These are phyloP conservation scores for Brachionus rotundiformis DNA, from an alignment of 1,140 invertebrate genomes.

Conservation along the genomic window DNA sequence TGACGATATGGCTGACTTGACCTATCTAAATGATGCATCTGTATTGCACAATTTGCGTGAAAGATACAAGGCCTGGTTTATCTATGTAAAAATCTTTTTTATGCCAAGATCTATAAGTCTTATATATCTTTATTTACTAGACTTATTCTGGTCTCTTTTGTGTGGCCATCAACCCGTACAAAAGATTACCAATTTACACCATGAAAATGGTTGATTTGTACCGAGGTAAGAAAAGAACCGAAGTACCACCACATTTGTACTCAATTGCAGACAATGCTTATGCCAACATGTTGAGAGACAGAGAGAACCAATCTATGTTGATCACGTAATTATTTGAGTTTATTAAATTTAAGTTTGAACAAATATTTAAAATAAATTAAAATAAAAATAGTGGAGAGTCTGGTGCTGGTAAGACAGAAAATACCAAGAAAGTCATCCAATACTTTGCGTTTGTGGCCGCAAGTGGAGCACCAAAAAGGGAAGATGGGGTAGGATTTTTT, in stretches of 20 bases:
- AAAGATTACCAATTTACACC: constrained; percentile 98
- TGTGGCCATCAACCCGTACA: constrained; percentile 99
- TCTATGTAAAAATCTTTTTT: constrained; percentile 99
- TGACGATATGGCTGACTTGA: constrained; percentile 99
- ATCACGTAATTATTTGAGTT: constrained; percentile 68
- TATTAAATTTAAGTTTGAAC: not conserved
- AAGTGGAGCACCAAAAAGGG: constrained; percentile 55
- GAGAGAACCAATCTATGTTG: constrained; percentile 57
- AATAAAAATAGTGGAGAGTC: constrained; percentile 71
- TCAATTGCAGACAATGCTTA: constrained; percentile 99
- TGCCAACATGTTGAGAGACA: constrained; percentile 85
- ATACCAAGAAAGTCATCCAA: constrained; percentile 72
- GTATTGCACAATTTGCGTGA: constrained; percentile 97
- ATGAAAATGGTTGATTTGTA: constrained; percentile 91
- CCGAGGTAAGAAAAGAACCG: constrained; percentile 96
- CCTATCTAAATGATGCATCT: constrained; percentile 98
- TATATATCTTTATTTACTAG: too few relatives aligned
- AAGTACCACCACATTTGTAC: constrained; percentile 99
- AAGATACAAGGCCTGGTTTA: constrained; percentile 93
- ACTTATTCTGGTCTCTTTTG: constrained; percentile 99
- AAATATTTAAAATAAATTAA: too few relatives aligned
- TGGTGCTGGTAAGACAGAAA: constrained; percentile 72
- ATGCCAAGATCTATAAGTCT: too few relatives aligned
- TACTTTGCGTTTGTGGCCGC: constrained; percentile 70
- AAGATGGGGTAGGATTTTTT: constrained; percentile 19